These are phyloP conservation scores for Drosophila nebulosa DNA, from an alignment of 1,140 invertebrate genomes.

Conservation along the genomic window DNA sequence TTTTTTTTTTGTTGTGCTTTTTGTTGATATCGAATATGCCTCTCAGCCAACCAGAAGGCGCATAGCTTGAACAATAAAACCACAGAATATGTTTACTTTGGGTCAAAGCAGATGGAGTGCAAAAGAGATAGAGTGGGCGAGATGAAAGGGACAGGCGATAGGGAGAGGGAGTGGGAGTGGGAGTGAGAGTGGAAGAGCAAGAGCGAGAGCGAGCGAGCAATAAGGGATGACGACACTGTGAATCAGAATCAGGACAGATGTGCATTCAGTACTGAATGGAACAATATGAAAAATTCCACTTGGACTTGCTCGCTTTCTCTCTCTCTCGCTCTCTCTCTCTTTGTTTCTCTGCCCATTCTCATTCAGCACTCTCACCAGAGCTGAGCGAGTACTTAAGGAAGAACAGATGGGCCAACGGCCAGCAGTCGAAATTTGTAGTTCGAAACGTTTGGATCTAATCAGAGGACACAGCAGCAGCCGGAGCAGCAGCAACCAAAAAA, in stretches of 20 bases:
- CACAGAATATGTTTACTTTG: constrained; percentile 80
- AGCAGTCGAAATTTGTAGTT: constrained; percentile 75
- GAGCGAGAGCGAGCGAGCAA: constrained; percentile 30
- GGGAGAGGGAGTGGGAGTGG: constrained; percentile 55
- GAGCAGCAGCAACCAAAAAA: too few relatives aligned
- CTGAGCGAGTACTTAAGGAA: constrained; percentile 71
- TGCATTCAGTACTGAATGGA: constrained; percentile 67
- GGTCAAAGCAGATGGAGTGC: constrained; percentile 74
- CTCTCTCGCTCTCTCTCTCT: neutral
- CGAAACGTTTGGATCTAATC: constrained; percentile 47
- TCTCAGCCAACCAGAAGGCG: constrained; percentile 73
- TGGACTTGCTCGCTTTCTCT: constrained; percentile 36
- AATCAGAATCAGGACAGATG: constrained; percentile 79
- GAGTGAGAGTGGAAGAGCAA: constrained; percentile 21
- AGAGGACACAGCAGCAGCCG: neutral
- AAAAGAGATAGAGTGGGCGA: constrained; percentile 28
- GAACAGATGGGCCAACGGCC: constrained; percentile 77
- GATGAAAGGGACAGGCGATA: constrained; percentile 35
- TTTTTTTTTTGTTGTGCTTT: neutral
- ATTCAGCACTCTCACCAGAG: neutral
- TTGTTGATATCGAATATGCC: constrained; percentile 14
- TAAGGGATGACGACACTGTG: constrained; percentile 62
- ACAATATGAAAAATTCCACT: constrained; percentile 78
- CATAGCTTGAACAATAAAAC: constrained; percentile 66
- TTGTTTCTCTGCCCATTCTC: neutral